Evolutionary conservation across 2,113 vertebrate species (phyloP), one percentile per base, ranked within the genome.

Genomic region (Chloropsis cyanopogon): DNA sequence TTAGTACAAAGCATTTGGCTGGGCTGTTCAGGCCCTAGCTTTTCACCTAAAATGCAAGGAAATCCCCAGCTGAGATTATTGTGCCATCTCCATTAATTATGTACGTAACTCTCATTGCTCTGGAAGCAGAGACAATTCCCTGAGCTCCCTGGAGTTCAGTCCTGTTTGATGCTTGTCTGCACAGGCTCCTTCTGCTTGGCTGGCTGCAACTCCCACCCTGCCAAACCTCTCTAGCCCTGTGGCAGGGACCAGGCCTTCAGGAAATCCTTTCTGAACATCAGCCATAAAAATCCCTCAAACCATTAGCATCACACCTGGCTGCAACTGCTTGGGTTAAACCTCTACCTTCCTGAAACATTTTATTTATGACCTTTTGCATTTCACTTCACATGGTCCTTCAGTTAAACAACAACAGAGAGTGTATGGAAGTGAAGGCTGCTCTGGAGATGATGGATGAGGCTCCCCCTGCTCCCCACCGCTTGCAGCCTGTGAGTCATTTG

Each of bases 381-480:
- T 78, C 71, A n/a, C 80, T 94, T 87, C 71, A 81, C n/a, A 14
- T 10, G 3, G 2, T 37, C 83, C 69, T 89, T 76, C 84, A 82
- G 86, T 76, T 72, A 79, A 82, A 50, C 24, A 81, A 22, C 53
- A 76, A 52, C 52, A 68, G 44, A 70, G 37, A 94, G 56, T 12
- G 10, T 31, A 57, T 75, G 83, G 60, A 95, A 82, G 49, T 8
- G 69, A 78, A 89, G 77, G 86, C 65, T 89, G 66, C 70, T 53
- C 77, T 81, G 77, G 46, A 82, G 56, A 64, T 92, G 91, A 95
- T 65, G 65, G 83, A 92, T 95, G 93, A 95, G 61, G 77, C 77
- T 93, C 49, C 44, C 64, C 39, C 25, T 6, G 6, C 41, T 90
- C 60, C 56, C 61, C 56, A 37, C 47, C 0, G 0, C 72, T 93